Evolutionary conservation across 2,888 invertebrate genomes (phyloP).

Genomic region (Celastrina argiolus): DNA sequence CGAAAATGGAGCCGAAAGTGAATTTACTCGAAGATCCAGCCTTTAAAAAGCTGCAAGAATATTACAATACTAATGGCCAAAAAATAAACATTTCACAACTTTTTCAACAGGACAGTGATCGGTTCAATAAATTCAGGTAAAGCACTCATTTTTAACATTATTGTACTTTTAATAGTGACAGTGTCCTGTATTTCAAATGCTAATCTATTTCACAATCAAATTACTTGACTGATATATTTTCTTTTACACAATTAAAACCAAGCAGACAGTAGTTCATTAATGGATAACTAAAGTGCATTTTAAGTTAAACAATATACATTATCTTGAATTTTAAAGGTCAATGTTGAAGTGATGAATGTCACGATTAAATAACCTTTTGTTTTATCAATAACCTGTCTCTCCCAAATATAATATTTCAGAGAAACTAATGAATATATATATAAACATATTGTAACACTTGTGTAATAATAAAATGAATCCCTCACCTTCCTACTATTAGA

Average conservation of each 20-base stretch:
- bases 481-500: not conserved
- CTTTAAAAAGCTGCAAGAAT: conserved; percentile 86
- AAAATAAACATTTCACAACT: conserved; percentile 89
- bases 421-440: not conserved
- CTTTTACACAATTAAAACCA: not conserved
- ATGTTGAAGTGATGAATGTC: not conserved
- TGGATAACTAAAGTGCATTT: not conserved
- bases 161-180: not conserved
- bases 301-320: not conserved
- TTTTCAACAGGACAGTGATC: conserved; percentile 86
- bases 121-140: conserved; percentile 94
- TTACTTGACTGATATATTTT: not conserved
- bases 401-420: not conserved
- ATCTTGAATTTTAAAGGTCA: not conserved
- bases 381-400: not conserved
- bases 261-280: not conserved
- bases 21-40: conserved; percentile 78
- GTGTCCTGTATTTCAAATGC: not conserved
- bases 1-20: conserved; percentile 66
- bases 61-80: conserved; percentile 83
- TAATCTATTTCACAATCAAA: not conserved
- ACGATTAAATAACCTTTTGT: not conserved
- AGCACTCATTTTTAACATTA: not conserved
- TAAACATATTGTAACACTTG: not conserved
- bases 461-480: not conserved